Evolutionary conservation across 2,888 invertebrate genomes (phyloP).

Genomic region (Hemicrepidius hirtus): DNA sequence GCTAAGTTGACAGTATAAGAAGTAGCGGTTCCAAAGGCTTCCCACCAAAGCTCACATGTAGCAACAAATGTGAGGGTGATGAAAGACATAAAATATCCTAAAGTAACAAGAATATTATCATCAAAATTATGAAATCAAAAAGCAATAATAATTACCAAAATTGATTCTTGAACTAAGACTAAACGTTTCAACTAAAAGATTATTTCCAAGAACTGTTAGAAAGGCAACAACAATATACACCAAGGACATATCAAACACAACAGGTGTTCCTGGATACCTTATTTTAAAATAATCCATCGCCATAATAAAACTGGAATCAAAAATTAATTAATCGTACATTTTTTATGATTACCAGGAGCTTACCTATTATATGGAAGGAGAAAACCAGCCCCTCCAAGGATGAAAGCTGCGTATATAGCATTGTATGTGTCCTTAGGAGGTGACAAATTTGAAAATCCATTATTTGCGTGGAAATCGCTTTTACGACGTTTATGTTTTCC

Average conservation of each 20-base stretch:
- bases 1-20: conserved; percentile 89
- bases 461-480: conserved; percentile 67
- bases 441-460: conserved; percentile 76
- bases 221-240: conserved; percentile 94
- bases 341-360: conserved; percentile 26
- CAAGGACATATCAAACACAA: conserved; percentile 94
- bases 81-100: conserved; percentile 88
- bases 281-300: conserved; percentile 94
- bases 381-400: conserved; percentile 92
- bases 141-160: conserved; percentile 85
- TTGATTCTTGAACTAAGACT: conserved; percentile 89
- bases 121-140: no score
- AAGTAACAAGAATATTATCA: conserved; percentile 42
- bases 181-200: conserved; percentile 87
- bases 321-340: neutral
- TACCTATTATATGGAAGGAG: conserved; percentile 94
- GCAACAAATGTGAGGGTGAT: conserved; percentile 88
- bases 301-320: conserved; percentile 86
- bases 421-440: conserved; percentile 83
- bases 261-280: conserved; percentile 88
- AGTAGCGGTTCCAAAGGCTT: conserved; percentile 84
- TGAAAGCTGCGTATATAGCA: conserved; percentile 83
- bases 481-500: conserved; percentile 63
- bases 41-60: conserved; percentile 90
- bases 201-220: conserved; percentile 89